Conservation (phyloP, 2,113 vertebrate genomes). For the Semnornis frantzii region DNA sequence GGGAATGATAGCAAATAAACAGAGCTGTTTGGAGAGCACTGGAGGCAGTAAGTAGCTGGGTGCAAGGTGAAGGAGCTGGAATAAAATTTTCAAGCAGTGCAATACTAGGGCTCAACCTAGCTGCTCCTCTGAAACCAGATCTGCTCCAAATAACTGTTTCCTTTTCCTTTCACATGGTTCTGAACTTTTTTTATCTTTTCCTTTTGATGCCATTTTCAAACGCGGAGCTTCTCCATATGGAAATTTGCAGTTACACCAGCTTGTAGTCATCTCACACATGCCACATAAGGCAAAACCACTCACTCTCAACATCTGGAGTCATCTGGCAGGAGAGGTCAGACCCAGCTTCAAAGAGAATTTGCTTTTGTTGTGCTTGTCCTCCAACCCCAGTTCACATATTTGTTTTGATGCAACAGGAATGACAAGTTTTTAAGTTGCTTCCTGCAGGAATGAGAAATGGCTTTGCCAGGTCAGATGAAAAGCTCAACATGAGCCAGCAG, state of each 20-base stretch:
- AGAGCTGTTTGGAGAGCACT: background rate
- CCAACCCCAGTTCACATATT: background rate
- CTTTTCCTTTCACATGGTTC: conserved; percentile 2
- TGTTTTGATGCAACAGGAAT: background rate
- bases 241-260: background rate
- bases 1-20: background rate
- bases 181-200: background rate
- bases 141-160: background rate
- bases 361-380: background rate
- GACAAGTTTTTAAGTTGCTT: background rate
- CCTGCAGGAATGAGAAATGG: background rate
- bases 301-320: background rate
- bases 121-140: background rate
- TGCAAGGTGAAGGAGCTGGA: background rate
- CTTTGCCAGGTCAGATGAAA: background rate
- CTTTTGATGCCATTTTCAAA: conserved; percentile 50
- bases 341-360: background rate
- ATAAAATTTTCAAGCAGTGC: background rate
- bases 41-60: background rate
- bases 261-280: background rate
- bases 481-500: too few species aligned
- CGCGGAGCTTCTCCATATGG: background rate
- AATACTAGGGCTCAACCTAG: background rate
- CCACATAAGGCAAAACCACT: conserved; percentile 38
- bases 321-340: background rate